A percentile compares a stretch with the other conserved stretches of the same genome.
These are phyloP conservation scores for Caenorhabditis remanei DNA, from an alignment of 1,140 invertebrate genomes.

Conservation along the genomic window DNA sequence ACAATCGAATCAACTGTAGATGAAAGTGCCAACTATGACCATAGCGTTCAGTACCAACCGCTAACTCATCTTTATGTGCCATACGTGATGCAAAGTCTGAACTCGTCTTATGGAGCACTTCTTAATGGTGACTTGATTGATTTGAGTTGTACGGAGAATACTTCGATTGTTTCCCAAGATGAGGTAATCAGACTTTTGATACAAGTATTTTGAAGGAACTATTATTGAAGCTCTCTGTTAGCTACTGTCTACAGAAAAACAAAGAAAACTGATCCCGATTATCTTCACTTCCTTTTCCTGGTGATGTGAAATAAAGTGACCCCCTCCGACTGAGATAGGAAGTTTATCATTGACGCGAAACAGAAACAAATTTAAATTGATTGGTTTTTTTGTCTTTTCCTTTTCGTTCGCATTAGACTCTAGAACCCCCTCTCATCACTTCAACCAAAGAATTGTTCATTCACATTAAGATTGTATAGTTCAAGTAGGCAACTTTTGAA, in stretches of 20 bases:
- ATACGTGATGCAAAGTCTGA: slow-evolving; percentile 11
- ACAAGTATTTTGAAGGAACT: no score
- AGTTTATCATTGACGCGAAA: slow-evolving; percentile 11
- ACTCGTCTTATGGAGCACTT: slow-evolving; percentile 9
- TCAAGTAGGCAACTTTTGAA: slow-evolving; percentile 7
- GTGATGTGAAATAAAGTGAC: slow-evolving; percentile 21
- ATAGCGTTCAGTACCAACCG: slow-evolving; percentile 42
- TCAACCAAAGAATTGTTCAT: background rate
- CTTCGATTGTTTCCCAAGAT: background rate
- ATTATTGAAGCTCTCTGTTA: no score
- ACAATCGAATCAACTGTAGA: background rate
- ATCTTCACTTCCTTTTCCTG: background rate
- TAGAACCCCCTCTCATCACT: background rate
- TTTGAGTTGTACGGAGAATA: slow-evolving; percentile 1
- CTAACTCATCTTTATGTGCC: slow-evolving; percentile 47
- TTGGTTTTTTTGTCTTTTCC: slow-evolving; percentile 6
- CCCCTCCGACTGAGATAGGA: background rate
- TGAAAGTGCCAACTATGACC: background rate
- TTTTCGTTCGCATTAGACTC: slow-evolving; percentile 11
- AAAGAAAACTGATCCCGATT: background rate
- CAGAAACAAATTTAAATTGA: slow-evolving; percentile 49
- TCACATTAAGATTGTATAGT: slow-evolving; percentile 16
- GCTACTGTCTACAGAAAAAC: no score
- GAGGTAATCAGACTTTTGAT: background rate
- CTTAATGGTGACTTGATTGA: slow-evolving; percentile 56